Base-by-base conservation (phyloP, 2,888 invertebrate species). In the Rhingia campestris region DNA sequence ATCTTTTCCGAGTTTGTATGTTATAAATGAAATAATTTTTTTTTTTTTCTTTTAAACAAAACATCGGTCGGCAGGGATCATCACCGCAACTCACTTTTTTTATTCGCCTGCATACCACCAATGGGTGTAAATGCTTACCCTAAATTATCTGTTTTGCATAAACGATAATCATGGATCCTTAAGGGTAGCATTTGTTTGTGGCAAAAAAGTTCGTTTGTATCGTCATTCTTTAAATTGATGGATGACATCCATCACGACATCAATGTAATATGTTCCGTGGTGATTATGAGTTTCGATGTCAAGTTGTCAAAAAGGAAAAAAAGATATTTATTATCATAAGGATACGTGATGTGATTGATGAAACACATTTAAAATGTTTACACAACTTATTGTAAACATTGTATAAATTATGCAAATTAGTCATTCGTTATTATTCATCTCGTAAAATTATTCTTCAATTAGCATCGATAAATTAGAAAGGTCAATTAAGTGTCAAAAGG, bases 81-180 rank as follows among this genome's bases (percentile, higher is more conserved):
- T 2, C 1, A 22, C 22, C 22, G 22, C 22, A 22, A 22, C 1
- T 22, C 22, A 22, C 22, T 22, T 22, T 22, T 22, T 22, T 22
- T 22, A 22, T 22, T 22, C 22, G 22, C 22, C 4, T 47, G 39
- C 58, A 47, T 37, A 45, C 12, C 51, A 9, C 3, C 47, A 7
- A 7, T 12, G 49, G 39, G 7, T 47, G 51, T 47, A 22, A 22
- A 30, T 74, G 75, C 64, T 81, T 63, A 69, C 69, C 61, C 61
- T 53, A 56, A 81, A 35, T 33, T 51, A 69, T 69, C 69, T 64
- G 7, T 75, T 75, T 75, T 70, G 33, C 75, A 81, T 75, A 81
- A 56, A 7, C 14, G 49, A 63, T 53, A 63, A 61, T 7, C 53
- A 6, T 43, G 10, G 7, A 53, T 10, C 35, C 9, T 30, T 33